Conservation (phyloP, 1,140 invertebrate species). For the Amphibalanus amphitrite region DNA sequence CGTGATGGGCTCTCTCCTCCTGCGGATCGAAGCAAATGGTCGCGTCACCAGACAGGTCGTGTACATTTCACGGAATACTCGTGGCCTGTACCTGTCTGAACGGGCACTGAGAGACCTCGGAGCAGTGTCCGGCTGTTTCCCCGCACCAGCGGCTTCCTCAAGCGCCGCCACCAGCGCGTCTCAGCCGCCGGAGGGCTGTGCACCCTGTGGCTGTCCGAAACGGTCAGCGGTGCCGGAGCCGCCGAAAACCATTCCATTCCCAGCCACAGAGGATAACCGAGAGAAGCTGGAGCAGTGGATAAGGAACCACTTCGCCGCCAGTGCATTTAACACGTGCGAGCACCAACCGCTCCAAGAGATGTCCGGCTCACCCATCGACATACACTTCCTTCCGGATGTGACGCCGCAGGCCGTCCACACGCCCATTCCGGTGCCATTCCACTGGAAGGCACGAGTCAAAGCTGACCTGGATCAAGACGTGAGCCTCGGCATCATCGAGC, state of each 20-base stretch:
- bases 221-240: too few species aligned
- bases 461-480: conserved; percentile 10
- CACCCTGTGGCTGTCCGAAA: too few species aligned
- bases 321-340: conserved; percentile 5
- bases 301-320: conserved; percentile 1
- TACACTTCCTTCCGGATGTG: background rate
- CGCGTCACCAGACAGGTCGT: background rate
- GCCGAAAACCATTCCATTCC: background rate
- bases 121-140: too few species aligned
- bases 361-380: conserved; percentile 1
- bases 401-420: conserved; percentile 5
- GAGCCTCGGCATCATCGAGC: conserved; percentile 6
- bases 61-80: background rate
- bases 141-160: too few species aligned
- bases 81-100: conserved; percentile 3
- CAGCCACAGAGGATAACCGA: conserved; percentile 6
- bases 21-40: background rate
- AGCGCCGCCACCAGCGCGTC: too few species aligned
- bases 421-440: conserved; percentile 5
- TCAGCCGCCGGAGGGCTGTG: too few species aligned
- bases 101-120: too few species aligned
- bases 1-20: too few species aligned
- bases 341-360: background rate
- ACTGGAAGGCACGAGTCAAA: conserved; percentile 7
- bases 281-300: conserved; percentile 7